Conservation (phyloP, 2,888 invertebrate genomes). For the Cremastinae sp. region DNA sequence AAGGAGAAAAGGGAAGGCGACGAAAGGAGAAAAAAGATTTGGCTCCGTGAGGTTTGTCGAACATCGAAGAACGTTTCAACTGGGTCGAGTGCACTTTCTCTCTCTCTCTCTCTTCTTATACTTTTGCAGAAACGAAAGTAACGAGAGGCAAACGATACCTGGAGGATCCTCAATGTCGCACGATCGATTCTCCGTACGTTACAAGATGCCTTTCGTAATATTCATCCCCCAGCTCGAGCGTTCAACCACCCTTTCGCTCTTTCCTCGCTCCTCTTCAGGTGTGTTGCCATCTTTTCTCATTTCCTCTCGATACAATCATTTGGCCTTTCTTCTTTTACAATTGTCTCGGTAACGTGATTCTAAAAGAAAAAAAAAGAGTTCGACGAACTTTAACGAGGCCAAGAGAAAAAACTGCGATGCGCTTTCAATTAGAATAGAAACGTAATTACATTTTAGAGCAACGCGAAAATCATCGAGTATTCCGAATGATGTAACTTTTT, state of each 20-base stretch:
- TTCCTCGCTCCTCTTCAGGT: not conserved
- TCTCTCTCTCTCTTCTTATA: no score
- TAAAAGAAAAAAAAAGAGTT: not conserved
- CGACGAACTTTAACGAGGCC: not conserved
- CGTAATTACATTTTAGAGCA: no score
- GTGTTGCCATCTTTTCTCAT: conserved; percentile 29
- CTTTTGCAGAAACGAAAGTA: conserved; percentile 57
- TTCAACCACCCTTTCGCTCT: conserved; percentile 27
- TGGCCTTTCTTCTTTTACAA: conserved; percentile 24
- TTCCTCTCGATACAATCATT: conserved; percentile 22
- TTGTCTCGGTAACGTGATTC: conserved; percentile 8
- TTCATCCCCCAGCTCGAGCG: conserved; percentile 55
- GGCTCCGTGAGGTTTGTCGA: not conserved
- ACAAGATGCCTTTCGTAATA: conserved; percentile 67
- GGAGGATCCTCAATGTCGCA: conserved; percentile 52
- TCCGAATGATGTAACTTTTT: no score
- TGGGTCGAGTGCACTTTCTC: conserved; percentile 64
- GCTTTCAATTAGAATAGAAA: no score
- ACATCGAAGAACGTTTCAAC: conserved; percentile 64
- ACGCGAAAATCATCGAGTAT: no score
- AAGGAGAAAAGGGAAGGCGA: not conserved
- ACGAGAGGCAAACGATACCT: conserved; percentile 55
- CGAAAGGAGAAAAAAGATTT: conserved; percentile 7
- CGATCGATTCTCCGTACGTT: conserved; percentile 64
- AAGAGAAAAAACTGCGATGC: no score